A percentile compares a stretch with the other conserved stretches of the same genome.
These are phyloP conservation scores for Laticauda colubrina DNA, from an alignment of 2,113 vertebrate species.

Conservation along the genomic window DNA sequence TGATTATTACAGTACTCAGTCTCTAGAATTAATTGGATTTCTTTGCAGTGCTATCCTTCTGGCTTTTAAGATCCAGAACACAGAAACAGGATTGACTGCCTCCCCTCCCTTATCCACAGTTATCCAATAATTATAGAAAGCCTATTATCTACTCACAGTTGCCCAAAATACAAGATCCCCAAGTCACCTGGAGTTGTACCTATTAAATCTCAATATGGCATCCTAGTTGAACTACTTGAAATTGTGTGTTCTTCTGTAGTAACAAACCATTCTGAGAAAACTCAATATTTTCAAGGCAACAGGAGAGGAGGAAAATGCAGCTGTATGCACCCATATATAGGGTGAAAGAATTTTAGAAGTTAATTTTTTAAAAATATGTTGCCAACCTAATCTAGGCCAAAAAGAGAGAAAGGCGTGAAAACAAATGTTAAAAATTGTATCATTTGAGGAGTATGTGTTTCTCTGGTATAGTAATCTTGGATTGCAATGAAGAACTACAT, in stretches of 20 bases:
- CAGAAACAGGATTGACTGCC: neutral
- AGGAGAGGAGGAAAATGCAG: neutral
- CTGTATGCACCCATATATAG: neutral
- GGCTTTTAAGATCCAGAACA: neutral
- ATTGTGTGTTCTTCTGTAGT: too few species aligned
- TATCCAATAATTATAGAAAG: neutral
- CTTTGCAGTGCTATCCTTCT: neutral
- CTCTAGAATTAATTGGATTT: neutral
- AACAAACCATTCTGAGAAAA: neutral
- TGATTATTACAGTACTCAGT: neutral
- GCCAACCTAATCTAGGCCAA: neutral
- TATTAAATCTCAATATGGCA: neutral
- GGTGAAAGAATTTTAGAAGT: neutral
- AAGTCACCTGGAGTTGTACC: neutral
- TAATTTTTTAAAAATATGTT: neutral
- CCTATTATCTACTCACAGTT: neutral
- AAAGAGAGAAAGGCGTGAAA: neutral
- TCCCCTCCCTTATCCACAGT: neutral
- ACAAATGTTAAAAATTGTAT: neutral
- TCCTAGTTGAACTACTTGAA: neutral
- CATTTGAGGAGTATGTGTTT: neutral
- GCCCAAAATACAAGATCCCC: neutral
- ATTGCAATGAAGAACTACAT: neutral
- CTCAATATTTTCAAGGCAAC: neutral
- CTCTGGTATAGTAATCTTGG: neutral